Percentiles rank a stretch among this genome's conserved stretches.
Conservation (phyloP, 2,797 vertebrate genomes). For the Xenopus petersii region DNA sequence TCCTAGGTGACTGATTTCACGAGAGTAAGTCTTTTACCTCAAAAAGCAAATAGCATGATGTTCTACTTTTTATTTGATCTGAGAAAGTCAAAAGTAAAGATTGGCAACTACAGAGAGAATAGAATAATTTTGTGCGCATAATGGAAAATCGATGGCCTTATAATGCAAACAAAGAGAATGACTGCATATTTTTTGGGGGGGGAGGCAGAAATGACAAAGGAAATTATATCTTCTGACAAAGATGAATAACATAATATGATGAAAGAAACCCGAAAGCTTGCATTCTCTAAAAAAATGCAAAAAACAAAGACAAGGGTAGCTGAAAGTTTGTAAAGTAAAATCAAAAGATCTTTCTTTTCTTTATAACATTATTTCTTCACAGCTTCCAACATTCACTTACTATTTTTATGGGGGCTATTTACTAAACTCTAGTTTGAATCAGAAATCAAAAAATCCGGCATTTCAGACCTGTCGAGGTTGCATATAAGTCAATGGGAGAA, state of each 20-base stretch:
- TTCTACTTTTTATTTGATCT: slow-evolving; percentile 44
- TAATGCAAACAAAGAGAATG: background rate
- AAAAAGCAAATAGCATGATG: slow-evolving; percentile 16
- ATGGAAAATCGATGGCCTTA: slow-evolving; percentile 8
- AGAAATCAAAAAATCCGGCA: too few relatives aligned
- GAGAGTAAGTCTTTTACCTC: slow-evolving; percentile 32
- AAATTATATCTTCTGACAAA: slow-evolving; percentile 11
- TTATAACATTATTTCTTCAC: slow-evolving; percentile 38
- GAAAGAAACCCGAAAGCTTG: background rate
- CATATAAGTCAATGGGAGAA: too few relatives aligned
- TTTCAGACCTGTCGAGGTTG: too few relatives aligned
- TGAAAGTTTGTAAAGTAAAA: background rate
- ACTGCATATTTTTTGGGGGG: slow-evolving; percentile 3
- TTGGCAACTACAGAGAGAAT: slow-evolving; percentile 46
- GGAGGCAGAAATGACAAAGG: slow-evolving; percentile 13
- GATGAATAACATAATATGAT: background rate
- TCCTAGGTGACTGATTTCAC: slow-evolving; percentile 24
- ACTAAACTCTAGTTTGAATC: too few relatives aligned
- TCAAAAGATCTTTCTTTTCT: background rate
- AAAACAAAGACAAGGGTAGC: background rate
- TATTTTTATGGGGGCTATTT: background rate
- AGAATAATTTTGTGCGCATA: slow-evolving; percentile 33
- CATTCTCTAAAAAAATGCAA: too few relatives aligned
- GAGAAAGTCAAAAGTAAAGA: slow-evolving; percentile 27
- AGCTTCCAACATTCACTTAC: background rate